Evolutionary conservation across 2,888 invertebrate species (phyloP), one percentile per base, ranked within the genome.

Genomic region (Rutpela maculata): DNA sequence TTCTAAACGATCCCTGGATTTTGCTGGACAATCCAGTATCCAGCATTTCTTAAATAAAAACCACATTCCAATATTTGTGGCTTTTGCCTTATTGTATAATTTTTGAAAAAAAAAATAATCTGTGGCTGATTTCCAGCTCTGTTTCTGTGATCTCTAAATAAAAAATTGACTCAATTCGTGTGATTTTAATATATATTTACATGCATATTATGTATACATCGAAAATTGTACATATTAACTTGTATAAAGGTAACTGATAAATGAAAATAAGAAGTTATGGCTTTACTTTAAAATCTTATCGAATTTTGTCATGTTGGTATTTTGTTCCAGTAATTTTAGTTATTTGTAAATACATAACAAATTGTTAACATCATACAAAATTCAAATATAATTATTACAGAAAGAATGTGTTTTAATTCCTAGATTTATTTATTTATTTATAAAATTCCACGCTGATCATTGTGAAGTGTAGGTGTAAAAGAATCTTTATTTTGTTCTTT

Each of bases 121-220:
- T 77, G 76, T 82, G 81, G 82, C 83, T 84, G 84, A 84, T 81
- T 88, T 89, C 88, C 89, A 88, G 89, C 88, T 89, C 88, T 88
- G 85, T 89, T 89, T 89, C 90, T 90, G 90, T 90, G 90, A 90
- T 90, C 90, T 90, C 90, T 88, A 80, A 86, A 86, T 85, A 83
- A 82, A 78, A 79, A 75, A 76, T 86, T 86, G 86, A 88, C 87
- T 88, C 88, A 87, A 87, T 81, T 84, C 84, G 87, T 88, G 88
- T 88, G 87, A 88, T 88, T 86, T 86, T 84, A 81, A 85, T 78
- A 84, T 80, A 78, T 80, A 78, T 77, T 77, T 77, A 72, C 66
- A 76, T 56, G 63, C 66, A 80, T 75, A 76, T 78, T 79, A 79
- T 82, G 74, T 82, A 79, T 82, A 82, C 80, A 82, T 75, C 71